Evolutionary conservation across 92 coral and sea anemone species (phyloP), one percentile per base, ranked within the genome.

Genomic region (Micromussa lordhowensis): DNA sequence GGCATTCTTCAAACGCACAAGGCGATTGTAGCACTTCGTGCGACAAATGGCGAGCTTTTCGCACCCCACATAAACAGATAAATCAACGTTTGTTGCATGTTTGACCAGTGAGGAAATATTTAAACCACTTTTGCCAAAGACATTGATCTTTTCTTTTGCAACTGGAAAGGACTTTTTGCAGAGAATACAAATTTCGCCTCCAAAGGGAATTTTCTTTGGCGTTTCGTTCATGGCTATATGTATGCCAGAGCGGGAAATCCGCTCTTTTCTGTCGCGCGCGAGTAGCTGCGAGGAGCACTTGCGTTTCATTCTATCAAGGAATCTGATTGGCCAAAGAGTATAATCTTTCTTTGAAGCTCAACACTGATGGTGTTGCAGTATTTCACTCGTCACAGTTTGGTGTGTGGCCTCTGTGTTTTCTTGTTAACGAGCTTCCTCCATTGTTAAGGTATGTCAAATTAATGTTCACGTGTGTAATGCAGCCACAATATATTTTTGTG

Each of bases 191-290:
- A 18, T 4, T 54, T 54, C 19, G 19, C 17, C 58, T 13, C 19
- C 68, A 29, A 32, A 28, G 1, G 61, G 9, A 18, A 85, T 30
- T 31, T 85, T 85, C 18, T 85, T 85, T 4, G 88, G 82, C 8
- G 88, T 85, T 85, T 85, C 82, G 44, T 68, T 68, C 87, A 83
- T 83, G n/a, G 51, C 68, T 75, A 58, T n/a, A n/a, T n/a, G n/a
- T n/a, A 18, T 75, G 79, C 79, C 58, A 75, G 5, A 75, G 79
- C 58, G 34, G 38, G n/a, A 26, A 34, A 75, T n/a, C n/a, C n/a
- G n/a, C 48, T 75, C 54, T 69, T 15, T 32, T 1, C 34, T 69
- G 31, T 24, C 19, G 58, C 19, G 16, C 19, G 11, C 38, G 48
- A 4, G 48, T 40, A 40, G 48, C 48, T 40, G 48, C 6, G 48